These are phyloP conservation scores for Archips crataeganus DNA, from an alignment of 2,888 invertebrate genomes.

Conservation along the genomic window DNA sequence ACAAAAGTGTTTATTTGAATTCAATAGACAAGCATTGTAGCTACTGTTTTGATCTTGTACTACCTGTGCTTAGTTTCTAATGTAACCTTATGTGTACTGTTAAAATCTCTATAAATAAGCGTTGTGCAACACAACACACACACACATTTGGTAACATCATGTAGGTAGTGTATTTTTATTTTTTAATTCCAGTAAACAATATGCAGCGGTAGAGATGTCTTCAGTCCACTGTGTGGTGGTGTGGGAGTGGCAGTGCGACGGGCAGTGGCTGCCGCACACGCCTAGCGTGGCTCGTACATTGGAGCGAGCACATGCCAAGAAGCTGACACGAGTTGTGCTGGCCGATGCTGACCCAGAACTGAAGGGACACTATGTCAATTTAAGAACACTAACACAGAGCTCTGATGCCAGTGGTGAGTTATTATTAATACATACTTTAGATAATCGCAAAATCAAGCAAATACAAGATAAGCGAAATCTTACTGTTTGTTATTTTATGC, in stretches of 20 bases:
- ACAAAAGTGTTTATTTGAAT: background rate
- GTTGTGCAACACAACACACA: too few relatives aligned
- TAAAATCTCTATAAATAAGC: too few relatives aligned
- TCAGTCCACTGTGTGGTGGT: conserved; percentile 91
- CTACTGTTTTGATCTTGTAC: too few relatives aligned
- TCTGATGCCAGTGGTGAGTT: conserved; percentile 79
- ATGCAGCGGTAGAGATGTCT: conserved; percentile 69
- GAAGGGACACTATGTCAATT: conserved; percentile 91
- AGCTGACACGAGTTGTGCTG: conserved; percentile 92
- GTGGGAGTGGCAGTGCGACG: conserved; percentile 91
- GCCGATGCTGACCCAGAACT: conserved; percentile 94
- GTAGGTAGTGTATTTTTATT: too few relatives aligned
- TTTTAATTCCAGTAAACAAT: background rate
- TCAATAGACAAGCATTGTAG: background rate
- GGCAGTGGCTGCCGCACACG: conserved; percentile 93
- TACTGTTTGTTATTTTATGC: too few relatives aligned
- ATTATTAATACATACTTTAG: background rate
- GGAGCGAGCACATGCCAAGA: conserved; percentile 93
- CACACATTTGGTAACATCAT: too few relatives aligned
- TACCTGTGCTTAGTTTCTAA: too few relatives aligned
- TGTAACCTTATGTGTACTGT: too few relatives aligned
- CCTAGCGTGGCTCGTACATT: conserved; percentile 94
- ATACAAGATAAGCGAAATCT: too few relatives aligned
- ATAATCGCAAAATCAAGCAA: too few relatives aligned
- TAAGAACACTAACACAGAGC: conserved; percentile 90